Base-by-base conservation (phyloP, 2,113 vertebrate species). In the Gracilinanus agilis region DNA sequence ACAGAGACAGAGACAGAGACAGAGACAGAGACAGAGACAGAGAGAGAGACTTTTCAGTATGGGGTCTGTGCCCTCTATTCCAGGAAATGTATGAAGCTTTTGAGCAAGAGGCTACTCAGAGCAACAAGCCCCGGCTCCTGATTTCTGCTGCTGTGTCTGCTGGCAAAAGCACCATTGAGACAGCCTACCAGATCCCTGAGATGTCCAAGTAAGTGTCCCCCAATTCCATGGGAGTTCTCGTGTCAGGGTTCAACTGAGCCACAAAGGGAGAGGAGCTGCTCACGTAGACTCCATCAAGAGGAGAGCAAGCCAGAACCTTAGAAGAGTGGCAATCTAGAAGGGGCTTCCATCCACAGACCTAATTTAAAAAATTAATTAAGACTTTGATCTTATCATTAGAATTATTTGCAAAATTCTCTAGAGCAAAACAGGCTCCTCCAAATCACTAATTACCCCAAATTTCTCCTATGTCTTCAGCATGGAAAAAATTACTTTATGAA, bases 81-180 rank as follows among this genome's bases (percentile, higher is more conserved):
- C 55, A 98, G 98, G 98, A 99, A 98, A 98, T 98, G 98, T 97
- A 98, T 97, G 97, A 97, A 55, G 98, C 98, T 89, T 99, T 99
- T 97, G 97, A 98, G 92, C 97, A 97, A 4, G 98, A 99, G 90
- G 98, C 98, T 29, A 97, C 98, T 94, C 94, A 97, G 95, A 98
- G 92, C 91, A 98, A 98, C 96, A 98, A 55, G 91, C 97, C 98
- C 56, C 96, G 97, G 91, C 95, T 98, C 89, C 96, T 99, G 94
- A 98, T 98, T 95, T 99, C 98, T 94, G 98, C 98, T 90, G 98
- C 98, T 75, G 98, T 98, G 90, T 98, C 98, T 3, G 97, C 98
- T 92, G 98, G 98, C 53, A 97, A 96, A 93, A 94, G 95, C 88
- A 98, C 97, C 91, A 98, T 98, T 56, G 96, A 98, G 91, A 98